Base-by-base conservation (phyloP, 2,888 invertebrate species). In the Ochropacha duplaris region DNA sequence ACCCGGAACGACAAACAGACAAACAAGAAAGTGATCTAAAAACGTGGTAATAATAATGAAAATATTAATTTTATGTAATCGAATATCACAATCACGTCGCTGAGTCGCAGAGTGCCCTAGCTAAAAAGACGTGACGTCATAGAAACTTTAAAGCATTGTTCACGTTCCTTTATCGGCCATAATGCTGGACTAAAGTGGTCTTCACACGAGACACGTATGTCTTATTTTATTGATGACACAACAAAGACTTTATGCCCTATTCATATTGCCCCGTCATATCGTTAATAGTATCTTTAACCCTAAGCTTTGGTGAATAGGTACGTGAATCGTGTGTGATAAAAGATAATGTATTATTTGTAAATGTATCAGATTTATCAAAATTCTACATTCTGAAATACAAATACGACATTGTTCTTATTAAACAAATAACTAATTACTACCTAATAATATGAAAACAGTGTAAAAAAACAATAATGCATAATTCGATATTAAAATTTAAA, bases 151-250 rank as follows among this genome's bases (percentile, higher is more conserved):
- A 8, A 28, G 16, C 24, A 28, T 51, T 26, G 50, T 26, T 8
- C 24, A 16, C 28, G 50, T 72, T 72, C 69, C 62, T 71, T 72
- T 71, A 71, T 64, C 49, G 65, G 58, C 65, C 68, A 65, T 72
- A 68, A 72, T 65, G 54, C 16, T 28, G 54, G 54, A 52, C 24
- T 16, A 22, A 39, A 26, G 44, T 44, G 54, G 39, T 34, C 31
- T 22, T 22, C 39, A 26, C 54, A 22, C 54, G 36, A 22, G 54
- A 54, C 54, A 54, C 39, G 24, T 24, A 56, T n/a, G 50, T 56
- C 64, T 72, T 62, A 70, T 64, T 70, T 70, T 58, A 62, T 65
- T 63, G 72, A 64, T 72, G 70, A 68, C 72, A 71, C 64, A 58
- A 44, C 44, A 44, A 44, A 44, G 16, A 49, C 57, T 72, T 72